Conservation (phyloP, 2,888 invertebrate species). For the Hydrotaea diabolus region DNA sequence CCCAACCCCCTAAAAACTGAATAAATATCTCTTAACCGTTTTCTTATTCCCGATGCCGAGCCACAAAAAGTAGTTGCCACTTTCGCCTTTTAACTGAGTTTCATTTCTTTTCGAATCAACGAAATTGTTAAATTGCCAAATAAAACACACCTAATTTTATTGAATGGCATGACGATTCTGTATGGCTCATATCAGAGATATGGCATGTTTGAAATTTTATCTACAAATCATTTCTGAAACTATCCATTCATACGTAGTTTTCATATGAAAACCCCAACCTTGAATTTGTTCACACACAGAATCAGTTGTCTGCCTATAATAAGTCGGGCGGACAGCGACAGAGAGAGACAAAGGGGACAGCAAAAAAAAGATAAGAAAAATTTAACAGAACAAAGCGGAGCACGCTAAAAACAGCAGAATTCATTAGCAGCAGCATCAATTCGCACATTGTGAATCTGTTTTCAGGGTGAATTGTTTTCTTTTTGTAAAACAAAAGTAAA, state of each 20-base stretch:
- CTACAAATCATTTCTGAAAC: background rate
- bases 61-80: too few species aligned
- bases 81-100: too few species aligned
- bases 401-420: background rate
- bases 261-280: constrained; percentile 1
- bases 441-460: background rate
- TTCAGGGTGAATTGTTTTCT: too few species aligned
- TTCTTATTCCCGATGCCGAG: too few species aligned
- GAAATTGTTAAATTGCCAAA: background rate
- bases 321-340: too few species aligned
- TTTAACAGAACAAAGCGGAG: background rate
- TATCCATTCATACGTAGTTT: background rate
- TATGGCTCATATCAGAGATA: background rate
- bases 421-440: background rate
- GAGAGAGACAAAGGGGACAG: too few species aligned
- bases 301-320: background rate
- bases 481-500: too few species aligned
- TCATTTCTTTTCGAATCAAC: too few species aligned
- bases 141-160: too few species aligned
- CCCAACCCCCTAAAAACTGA: too few species aligned
- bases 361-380: background rate
- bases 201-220: background rate
- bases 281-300: background rate
- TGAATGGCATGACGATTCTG: background rate
- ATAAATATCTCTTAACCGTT: too few species aligned